phyloP scores from a whole-genome alignment of 92 coral and sea anemone genomes.

The Umimayanthus kanabou region DNA sequence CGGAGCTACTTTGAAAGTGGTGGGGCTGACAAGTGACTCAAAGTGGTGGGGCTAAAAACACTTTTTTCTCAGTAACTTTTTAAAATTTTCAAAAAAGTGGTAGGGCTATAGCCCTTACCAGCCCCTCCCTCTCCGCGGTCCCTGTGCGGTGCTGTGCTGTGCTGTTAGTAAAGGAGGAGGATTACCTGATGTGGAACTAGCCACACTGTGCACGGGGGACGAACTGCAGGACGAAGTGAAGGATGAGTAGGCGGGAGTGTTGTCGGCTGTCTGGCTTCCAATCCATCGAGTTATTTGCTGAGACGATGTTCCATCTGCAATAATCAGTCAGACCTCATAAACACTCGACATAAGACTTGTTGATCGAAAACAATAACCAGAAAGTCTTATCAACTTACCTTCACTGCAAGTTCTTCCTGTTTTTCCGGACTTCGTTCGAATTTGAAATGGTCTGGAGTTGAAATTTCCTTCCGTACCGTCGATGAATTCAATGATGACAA shows the following conservation, averaged over 20 bases:
- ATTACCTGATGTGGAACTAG: slow-evolving; percentile 23
- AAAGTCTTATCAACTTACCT: not conserved
- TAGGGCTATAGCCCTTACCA: no score
- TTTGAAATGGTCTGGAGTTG: slow-evolving; percentile 70
- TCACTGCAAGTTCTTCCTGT: slow-evolving; percentile 1
- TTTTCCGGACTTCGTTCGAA: slow-evolving; percentile 51
- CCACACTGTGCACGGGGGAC: slow-evolving; percentile 10
- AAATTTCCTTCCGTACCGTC: slow-evolving; percentile 50
- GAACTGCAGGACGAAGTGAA: not conserved
- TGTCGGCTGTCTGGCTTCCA: not conserved
- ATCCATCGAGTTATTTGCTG: slow-evolving; percentile 35
- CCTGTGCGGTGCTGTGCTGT: no score
- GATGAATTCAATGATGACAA: slow-evolving; percentile 54
- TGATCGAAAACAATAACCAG: not conserved
- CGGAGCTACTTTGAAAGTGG: no score
- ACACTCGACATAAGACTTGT: not conserved
- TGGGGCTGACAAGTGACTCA: no score
- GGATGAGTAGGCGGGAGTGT: not conserved
- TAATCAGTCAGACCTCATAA: not conserved
- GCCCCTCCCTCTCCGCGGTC: no score
- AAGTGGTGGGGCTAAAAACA: no score
- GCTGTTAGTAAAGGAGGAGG: not conserved
- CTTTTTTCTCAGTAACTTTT: no score
- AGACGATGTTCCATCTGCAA: slow-evolving; percentile 9
- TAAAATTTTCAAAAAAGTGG: no score